Percentiles rank a stretch among this genome's conserved stretches.
These are phyloP conservation scores for Sebastes matsubarae DNA, from an alignment of 2,797 vertebrate species.

Conservation along the genomic window DNA sequence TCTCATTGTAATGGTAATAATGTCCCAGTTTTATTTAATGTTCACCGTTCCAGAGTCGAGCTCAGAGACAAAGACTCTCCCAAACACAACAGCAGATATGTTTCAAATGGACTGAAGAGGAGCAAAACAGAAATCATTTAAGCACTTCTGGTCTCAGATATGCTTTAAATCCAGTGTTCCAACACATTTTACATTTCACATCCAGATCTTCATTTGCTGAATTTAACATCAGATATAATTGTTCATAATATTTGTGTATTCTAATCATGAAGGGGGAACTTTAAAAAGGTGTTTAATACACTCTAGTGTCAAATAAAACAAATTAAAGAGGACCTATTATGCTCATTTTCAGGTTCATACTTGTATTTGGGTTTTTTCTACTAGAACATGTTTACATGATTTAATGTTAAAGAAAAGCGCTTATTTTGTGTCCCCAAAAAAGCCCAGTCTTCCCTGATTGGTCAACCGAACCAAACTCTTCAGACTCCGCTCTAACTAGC, in stretches of 20 bases:
- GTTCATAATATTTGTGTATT: background rate
- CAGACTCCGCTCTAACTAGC: no score
- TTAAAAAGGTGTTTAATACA: background rate
- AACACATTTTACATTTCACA: background rate
- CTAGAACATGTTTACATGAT: background rate
- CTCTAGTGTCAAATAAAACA: background rate
- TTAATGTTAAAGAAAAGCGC: no score
- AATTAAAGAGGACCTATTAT: background rate
- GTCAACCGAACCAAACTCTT: no score
- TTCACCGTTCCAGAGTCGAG: conserved; percentile 8
- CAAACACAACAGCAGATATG: background rate
- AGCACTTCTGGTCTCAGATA: background rate
- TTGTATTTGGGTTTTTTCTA: background rate
- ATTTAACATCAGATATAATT: background rate
- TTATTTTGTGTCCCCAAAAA: no score
- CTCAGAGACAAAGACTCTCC: background rate
- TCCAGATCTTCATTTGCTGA: background rate
- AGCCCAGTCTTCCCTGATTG: no score
- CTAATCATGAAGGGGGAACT: background rate
- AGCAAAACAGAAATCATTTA: background rate
- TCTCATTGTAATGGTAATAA: background rate
- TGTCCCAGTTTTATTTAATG: conserved; percentile 16
- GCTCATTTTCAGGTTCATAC: background rate
- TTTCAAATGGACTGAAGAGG: conserved; percentile 5
- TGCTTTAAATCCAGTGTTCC: conserved; percentile 2